Evolutionary conservation across 2,797 vertebrate species (phyloP).

Genomic region (Martes flavigula): DNA sequence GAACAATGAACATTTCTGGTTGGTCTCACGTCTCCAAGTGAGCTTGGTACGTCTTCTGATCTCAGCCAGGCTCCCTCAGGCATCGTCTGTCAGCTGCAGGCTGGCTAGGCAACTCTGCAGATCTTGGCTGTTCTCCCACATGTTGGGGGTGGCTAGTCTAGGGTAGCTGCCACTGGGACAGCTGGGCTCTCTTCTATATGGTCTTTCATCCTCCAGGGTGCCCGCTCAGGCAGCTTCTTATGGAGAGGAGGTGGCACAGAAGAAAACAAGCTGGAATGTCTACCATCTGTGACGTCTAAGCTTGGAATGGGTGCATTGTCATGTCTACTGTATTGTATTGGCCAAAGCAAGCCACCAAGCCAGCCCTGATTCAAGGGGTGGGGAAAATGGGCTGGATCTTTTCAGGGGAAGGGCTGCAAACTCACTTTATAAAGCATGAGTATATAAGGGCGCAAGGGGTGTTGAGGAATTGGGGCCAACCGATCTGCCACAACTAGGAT

Average conservation of each 20-base stretch:
- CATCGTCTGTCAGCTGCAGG: background rate
- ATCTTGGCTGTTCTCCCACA: background rate
- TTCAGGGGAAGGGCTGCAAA: background rate
- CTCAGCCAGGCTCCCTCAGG: background rate
- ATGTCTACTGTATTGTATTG: background rate
- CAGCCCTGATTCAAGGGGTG: background rate
- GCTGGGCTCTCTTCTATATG: background rate
- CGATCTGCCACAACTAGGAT: background rate
- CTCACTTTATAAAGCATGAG: background rate
- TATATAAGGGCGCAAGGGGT: no score
- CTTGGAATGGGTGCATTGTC: background rate
- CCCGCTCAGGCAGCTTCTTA: background rate
- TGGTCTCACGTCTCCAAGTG: background rate
- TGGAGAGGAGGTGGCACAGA: background rate
- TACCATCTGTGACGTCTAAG: rapidly evolving
- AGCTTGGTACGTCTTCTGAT: background rate
- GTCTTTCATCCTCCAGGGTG: background rate
- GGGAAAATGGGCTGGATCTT: background rate
- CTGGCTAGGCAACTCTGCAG: background rate
- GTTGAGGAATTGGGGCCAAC: background rate
- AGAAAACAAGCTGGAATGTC: background rate
- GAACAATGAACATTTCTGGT: background rate
- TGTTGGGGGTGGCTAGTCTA: background rate
- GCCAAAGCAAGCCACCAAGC: background rate
- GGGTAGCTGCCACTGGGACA: background rate